These are phyloP conservation scores for Catotricha subobsoleta DNA, from an alignment of 2,888 invertebrate genomes.

Conservation along the genomic window DNA sequence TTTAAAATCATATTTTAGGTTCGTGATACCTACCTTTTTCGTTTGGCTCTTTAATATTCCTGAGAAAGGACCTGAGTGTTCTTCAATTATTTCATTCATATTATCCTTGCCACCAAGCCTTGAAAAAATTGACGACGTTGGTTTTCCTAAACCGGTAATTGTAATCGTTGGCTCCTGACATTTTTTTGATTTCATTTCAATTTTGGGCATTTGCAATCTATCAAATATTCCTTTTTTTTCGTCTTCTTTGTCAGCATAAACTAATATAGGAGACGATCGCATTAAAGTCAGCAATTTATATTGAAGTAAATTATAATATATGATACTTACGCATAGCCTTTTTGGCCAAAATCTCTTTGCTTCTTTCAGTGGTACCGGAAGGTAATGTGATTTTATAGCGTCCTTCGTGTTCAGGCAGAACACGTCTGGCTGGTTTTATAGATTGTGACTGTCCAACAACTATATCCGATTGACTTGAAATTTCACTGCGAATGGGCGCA, in stretches of 20 bases:
- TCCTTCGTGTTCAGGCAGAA: conserved; percentile 36
- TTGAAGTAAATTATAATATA: neutral
- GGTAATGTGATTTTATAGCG: conserved; percentile 37
- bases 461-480: too few species aligned
- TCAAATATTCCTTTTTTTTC: conserved; percentile 21
- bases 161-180: conserved; percentile 13
- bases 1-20: neutral
- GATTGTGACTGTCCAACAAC: too few species aligned
- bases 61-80: conserved; percentile 3
- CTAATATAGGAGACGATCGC: too few species aligned
- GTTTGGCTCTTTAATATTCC: conserved; percentile 23
- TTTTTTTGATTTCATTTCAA: neutral
- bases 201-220: conserved; percentile 14
- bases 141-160: conserved; percentile 16
- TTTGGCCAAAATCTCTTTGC: conserved; percentile 31
- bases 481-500: too few species aligned
- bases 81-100: conserved; percentile 8
- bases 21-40: conserved; percentile 9
- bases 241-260: conserved; percentile 3
- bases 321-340: conserved; percentile 21
- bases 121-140: conserved; percentile 23
- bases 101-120: conserved; percentile 22
- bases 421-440: conserved; percentile 21
- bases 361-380: conserved; percentile 32
- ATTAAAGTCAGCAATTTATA: neutral